phyloP scores from a whole-genome alignment of 2,888 invertebrate genomes.

The Stegophylla sp. region DNA sequence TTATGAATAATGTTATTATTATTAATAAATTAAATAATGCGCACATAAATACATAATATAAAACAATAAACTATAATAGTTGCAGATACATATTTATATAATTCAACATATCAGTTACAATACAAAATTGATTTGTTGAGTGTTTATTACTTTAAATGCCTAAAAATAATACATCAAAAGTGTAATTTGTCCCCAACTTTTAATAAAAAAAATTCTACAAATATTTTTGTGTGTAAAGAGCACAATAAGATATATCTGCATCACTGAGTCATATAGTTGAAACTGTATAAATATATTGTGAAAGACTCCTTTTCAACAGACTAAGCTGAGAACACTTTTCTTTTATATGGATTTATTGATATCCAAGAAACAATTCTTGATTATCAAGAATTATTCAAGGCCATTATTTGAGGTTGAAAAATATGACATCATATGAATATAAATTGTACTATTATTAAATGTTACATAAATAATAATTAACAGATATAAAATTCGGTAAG shows the following conservation, averaged over 20 bases:
- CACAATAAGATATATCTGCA: neutral
- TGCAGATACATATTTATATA: neutral
- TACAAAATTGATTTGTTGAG: neutral
- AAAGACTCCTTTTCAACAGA: neutral
- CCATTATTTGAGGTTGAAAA: neutral
- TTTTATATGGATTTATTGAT: neutral
- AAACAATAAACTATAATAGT: conserved; percentile 7
- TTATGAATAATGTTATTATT: neutral
- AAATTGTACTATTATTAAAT: neutral
- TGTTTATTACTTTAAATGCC: neutral
- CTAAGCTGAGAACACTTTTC: neutral
- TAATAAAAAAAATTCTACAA: neutral
- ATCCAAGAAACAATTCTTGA: neutral
- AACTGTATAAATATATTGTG: neutral
- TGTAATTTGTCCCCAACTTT: neutral
- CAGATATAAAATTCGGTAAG: too few species aligned
- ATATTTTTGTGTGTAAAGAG: conserved; percentile 1
- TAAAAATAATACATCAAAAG: conserved; percentile 9
- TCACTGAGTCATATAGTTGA: neutral
- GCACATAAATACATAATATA: neutral
- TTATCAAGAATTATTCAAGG: neutral
- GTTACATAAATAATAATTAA: too few species aligned
- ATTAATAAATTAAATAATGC: conserved; percentile 1
- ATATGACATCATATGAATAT: neutral
- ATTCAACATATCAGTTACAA: neutral